Conservation (phyloP, 53 echinoderm and acorn worm genomes). For the Holothuria leucospilota region DNA sequence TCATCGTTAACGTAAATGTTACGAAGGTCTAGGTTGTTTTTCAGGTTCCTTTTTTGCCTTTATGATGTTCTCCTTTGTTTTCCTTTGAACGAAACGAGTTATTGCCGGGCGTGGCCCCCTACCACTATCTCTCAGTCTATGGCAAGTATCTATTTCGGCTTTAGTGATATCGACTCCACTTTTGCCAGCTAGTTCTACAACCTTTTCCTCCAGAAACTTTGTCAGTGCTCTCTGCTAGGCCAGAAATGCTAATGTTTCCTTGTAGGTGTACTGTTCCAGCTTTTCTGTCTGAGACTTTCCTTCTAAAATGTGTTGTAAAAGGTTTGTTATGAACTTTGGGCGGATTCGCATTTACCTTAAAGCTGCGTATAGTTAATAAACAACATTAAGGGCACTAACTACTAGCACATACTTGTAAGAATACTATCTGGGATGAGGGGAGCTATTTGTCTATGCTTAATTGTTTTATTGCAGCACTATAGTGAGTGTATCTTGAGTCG, state of each 20-base stretch:
- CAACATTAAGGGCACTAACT: no score
- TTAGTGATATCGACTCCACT: conserved; percentile 2
- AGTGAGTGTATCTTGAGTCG: no score
- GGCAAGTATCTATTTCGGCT: conserved; percentile 38
- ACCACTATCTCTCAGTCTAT: not conserved
- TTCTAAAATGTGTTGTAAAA: no score
- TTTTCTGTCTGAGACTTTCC: not conserved
- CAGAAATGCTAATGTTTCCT: conserved; percentile 24
- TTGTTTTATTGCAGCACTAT: no score
- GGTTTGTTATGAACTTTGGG: no score
- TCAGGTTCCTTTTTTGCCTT: conserved; percentile 26
- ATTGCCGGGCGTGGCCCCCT: no score
- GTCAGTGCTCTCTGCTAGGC: not conserved
- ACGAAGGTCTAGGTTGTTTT: not conserved
- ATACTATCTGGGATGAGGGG: no score
- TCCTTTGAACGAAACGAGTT: no score
- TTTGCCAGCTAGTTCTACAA: not conserved
- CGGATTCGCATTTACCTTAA: no score
- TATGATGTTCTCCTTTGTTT: conserved; percentile 39
- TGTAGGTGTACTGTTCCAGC: conserved; percentile 37
- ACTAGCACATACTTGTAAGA: no score
- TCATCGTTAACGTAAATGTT: conserved; percentile 10
- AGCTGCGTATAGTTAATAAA: no score
- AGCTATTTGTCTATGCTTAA: no score
- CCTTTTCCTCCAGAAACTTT: not conserved